Base-by-base conservation (phyloP, 2,797 vertebrate genomes). In the Gymnothorax reevesii region DNA sequence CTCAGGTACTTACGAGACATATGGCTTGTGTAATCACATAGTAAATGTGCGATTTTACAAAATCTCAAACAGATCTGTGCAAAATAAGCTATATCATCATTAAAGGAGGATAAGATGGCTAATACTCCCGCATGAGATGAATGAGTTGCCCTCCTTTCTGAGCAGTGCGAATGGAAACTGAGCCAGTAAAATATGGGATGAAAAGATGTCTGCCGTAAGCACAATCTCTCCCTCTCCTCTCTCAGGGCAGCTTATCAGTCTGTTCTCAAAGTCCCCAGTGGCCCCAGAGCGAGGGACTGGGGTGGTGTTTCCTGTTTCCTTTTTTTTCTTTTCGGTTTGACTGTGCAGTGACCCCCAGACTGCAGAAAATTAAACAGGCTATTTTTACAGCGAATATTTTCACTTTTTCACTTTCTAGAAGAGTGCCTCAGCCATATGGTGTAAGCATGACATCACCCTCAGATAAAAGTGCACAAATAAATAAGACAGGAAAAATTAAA, bases 401-500 rank as follows among this genome's bases (percentile, higher is more conserved):
- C 55, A 59, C 22, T 83, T 22, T 15, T 8, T 55, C 77, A 20
- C 49, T 55, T 52, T 25, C 84, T 75, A 49, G 73, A 88, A 87
- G 71, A 49, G 42, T 82, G n/a, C 64, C 69, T 57, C 54, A 83
- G 25, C 89, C 89, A 10, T 54, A 77, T 82, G 77, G 84, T 55
- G 86, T 84, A 71, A 85, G 86, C 60, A 77, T 89, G 89, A 90
- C 25, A 27, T 82, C 55, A 84, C 71, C 54, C 8, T 27, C 4
- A 52, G 42, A 64, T 6, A 22, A 73, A 84, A 85, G 86, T 88
- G 57, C 62, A 25, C 82, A 86, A 84, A 85, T 49, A 73, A 87
- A 87, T 85, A 33, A 66, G 59, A 89, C 77, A 22, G 2, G 89
- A 90, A 92, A 92, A 91, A 87, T 90, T 88, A 57, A 87, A 80